These are phyloP conservation scores for Heliconius himera DNA, from an alignment of 1,140 invertebrate species.

Conservation along the genomic window DNA sequence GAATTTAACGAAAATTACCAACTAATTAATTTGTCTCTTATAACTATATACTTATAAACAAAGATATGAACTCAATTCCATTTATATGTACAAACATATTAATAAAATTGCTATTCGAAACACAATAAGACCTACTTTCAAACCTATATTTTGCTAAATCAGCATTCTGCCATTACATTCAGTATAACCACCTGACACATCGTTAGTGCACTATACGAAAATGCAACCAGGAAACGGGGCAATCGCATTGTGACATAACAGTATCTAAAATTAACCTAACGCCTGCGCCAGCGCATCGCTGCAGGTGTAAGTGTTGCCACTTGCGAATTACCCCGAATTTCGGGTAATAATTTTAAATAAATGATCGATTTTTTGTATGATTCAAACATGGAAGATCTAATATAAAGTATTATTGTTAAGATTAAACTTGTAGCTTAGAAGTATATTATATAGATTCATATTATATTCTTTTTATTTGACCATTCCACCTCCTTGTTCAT, in stretches of 20 bases:
- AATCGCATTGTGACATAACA: constrained; percentile 68
- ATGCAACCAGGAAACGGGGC: constrained; percentile 50
- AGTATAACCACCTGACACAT: constrained; percentile 23
- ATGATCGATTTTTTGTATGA: too few relatives aligned
- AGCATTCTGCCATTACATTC: background rate
- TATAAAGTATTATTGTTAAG: too few relatives aligned
- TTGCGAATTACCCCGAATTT: constrained; percentile 48
- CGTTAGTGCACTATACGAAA: constrained; percentile 32
- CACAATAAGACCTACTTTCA: constrained; percentile 1
- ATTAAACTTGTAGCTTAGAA: background rate
- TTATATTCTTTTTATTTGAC: too few relatives aligned
- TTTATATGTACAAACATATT: background rate
- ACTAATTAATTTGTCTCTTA: too few relatives aligned
- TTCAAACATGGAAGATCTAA: too few relatives aligned
- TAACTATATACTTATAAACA: background rate
- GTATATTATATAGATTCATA: background rate
- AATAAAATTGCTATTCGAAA: background rate
- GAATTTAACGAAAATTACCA: too few relatives aligned
- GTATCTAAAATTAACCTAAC: constrained; percentile 66
- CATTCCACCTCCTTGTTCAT: too few relatives aligned
- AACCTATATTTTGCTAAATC: background rate
- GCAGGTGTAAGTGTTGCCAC: constrained; percentile 66
- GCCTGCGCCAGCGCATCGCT: constrained; percentile 58
- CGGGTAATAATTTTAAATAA: constrained; percentile 39
- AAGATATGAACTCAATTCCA: background rate